These are phyloP conservation scores for Patiria miniata DNA, from an alignment of 35 echinoderm and acorn worm genomes.

Conservation along the genomic window DNA sequence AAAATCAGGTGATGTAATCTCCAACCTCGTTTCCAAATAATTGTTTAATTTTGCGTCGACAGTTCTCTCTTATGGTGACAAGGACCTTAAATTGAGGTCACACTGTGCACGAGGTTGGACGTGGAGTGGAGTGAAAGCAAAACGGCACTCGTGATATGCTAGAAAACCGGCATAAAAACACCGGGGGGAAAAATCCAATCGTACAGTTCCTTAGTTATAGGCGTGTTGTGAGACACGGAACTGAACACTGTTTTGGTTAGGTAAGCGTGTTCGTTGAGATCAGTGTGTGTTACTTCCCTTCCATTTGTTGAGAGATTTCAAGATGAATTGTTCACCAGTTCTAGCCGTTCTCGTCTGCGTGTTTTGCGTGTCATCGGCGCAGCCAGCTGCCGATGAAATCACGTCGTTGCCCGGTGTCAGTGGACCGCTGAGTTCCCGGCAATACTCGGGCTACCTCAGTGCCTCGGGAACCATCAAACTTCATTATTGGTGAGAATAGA, in stretches of 20 bases:
- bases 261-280: too few species aligned
- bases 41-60: neutral
- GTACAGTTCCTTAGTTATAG: too few species aligned
- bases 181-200: too few species aligned
- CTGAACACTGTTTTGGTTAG: too few species aligned
- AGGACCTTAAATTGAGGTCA: too few species aligned
- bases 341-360: neutral
- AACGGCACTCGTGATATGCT: too few species aligned
- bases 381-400: constrained; percentile 51
- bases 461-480: constrained; percentile 55
- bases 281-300: too few species aligned
- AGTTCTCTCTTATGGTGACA: too few species aligned
- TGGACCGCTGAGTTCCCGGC: constrained; percentile 42
- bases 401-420: constrained; percentile 51
- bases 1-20: neutral
- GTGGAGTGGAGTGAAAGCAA: too few species aligned
- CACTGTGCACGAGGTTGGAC: too few species aligned
- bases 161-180: too few species aligned
- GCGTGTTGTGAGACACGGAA: too few species aligned
- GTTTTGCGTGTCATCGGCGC: neutral
- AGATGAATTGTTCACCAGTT: neutral
- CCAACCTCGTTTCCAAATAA: neutral
- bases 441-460: constrained; percentile 69
- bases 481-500: constrained; percentile 59
- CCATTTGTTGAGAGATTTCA: neutral